These are phyloP conservation scores for Apteryx mantelli DNA, from an alignment of 2,113 vertebrate species.

Conservation along the genomic window DNA sequence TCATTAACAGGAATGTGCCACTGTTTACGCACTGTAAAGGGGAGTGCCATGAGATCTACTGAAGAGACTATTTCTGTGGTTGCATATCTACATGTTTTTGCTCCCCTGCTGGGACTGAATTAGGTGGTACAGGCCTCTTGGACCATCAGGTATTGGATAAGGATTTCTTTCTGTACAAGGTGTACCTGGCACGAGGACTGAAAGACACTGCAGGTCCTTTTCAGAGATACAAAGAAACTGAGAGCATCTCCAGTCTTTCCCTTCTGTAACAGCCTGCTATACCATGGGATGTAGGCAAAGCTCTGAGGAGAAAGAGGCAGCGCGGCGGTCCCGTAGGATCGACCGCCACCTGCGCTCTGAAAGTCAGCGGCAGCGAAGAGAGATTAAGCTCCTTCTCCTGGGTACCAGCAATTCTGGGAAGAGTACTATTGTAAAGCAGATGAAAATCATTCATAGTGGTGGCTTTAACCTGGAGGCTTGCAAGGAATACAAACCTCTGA, in stretches of 20 bases:
- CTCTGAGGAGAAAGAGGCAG: slow-evolving; percentile 99
- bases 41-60: slow-evolving; percentile 75
- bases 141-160: background rate
- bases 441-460: slow-evolving; percentile 99
- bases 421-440: slow-evolving; percentile 99
- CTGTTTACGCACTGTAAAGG: slow-evolving; percentile 11
- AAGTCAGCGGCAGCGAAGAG: slow-evolving; percentile 95
- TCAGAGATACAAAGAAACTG: background rate
- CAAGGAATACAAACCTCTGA: slow-evolving; percentile 97
- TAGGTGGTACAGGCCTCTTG: slow-evolving; percentile 8
- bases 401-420: slow-evolving; percentile 99
- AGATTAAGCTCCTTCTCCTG: slow-evolving; percentile 96
- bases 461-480: slow-evolving; percentile 98
- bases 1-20: slow-evolving; percentile 73
- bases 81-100: slow-evolving; percentile 30
- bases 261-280: slow-evolving; percentile 57
- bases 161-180: background rate
- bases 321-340: slow-evolving; percentile 95
- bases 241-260: slow-evolving; percentile 1
- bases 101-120: slow-evolving; percentile 48
- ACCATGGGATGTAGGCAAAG: slow-evolving; percentile 99
- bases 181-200: background rate
- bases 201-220: background rate
- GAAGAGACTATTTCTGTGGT: slow-evolving; percentile 66
- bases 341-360: slow-evolving; percentile 99